A percentile compares a stretch with the other conserved stretches of the same genome.
Conservation (phyloP, 2,113 vertebrate genomes). For the Paramisgurnus dabryanus region DNA sequence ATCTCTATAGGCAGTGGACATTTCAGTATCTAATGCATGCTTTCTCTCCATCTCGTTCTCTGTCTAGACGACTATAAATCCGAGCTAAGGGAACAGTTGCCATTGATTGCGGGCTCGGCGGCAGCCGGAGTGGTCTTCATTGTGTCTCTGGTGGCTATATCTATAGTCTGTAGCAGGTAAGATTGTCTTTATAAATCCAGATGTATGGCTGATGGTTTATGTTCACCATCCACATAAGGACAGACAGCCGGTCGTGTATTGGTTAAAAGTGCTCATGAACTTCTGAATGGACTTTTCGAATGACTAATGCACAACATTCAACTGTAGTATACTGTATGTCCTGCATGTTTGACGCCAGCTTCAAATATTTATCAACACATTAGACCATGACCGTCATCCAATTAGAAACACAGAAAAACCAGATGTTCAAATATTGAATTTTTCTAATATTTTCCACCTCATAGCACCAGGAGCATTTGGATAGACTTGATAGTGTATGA, state of each 20-base stretch:
- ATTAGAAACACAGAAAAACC: not conserved
- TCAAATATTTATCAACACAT: not conserved
- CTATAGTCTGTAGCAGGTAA: conserved; percentile 98
- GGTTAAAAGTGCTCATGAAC: not conserved
- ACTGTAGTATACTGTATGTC: no score
- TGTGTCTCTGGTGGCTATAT: conserved; percentile 94
- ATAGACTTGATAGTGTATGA: not conserved
- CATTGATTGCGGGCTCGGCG: conserved; percentile 92
- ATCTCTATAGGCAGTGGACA: conserved; percentile 27
- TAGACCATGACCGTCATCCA: not conserved
- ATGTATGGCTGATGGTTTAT: not conserved
- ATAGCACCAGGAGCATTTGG: not conserved
- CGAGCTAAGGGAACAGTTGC: conserved; percentile 94
- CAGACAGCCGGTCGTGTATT: not conserved
- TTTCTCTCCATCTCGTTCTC: conserved; percentile 36
- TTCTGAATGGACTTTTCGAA: not conserved
- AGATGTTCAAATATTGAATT: not conserved
- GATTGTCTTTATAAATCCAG: conserved; percentile 5
- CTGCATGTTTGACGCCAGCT: not conserved
- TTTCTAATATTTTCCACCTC: not conserved
- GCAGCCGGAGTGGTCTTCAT: conserved; percentile 96
- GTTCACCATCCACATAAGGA: not conserved
- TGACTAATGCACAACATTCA: no score
- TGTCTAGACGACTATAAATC: conserved; percentile 95
- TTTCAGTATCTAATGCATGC: conserved; percentile 36